Conservation (phyloP, 2,113 vertebrate species). For the Martes martes region DNA sequence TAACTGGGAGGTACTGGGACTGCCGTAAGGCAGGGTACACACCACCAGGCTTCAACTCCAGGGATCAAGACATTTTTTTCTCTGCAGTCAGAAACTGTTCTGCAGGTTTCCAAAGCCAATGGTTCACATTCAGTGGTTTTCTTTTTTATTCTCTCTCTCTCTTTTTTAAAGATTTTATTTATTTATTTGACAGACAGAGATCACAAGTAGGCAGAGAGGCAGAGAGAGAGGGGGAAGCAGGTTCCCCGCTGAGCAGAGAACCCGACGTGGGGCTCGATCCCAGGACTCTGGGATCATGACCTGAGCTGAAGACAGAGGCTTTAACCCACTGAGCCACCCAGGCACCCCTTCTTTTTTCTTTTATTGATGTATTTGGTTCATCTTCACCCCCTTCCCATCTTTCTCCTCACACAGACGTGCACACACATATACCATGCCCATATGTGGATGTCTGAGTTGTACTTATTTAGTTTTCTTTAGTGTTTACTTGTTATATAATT, state of each 20-base stretch:
- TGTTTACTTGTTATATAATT: background rate
- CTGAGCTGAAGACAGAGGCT: no score
- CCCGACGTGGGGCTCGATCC: no score
- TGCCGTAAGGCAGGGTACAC: background rate
- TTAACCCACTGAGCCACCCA: no score
- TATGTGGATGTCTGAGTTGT: background rate
- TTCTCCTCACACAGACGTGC: background rate
- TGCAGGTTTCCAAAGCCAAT: background rate
- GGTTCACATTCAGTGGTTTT: no score
- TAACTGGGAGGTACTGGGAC: background rate
- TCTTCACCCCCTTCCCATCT: background rate
- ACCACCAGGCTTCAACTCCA: background rate
- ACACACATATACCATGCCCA: fast-evolving
- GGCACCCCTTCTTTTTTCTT: background rate
- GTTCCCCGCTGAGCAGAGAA: no score
- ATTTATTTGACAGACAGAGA: no score
- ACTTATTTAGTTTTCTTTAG: background rate
- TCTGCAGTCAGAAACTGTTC: background rate
- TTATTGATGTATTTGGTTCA: background rate
- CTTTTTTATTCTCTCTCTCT: background rate
- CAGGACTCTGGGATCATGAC: no score
- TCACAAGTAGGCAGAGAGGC: no score
- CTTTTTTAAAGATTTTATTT: background rate
- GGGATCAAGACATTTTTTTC: background rate
- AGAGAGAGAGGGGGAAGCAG: no score